Percentiles rank a stretch among this genome's conserved stretches.
Conservation (phyloP, 2,797 vertebrate species). For the Geotrypetes seraphini region DNA sequence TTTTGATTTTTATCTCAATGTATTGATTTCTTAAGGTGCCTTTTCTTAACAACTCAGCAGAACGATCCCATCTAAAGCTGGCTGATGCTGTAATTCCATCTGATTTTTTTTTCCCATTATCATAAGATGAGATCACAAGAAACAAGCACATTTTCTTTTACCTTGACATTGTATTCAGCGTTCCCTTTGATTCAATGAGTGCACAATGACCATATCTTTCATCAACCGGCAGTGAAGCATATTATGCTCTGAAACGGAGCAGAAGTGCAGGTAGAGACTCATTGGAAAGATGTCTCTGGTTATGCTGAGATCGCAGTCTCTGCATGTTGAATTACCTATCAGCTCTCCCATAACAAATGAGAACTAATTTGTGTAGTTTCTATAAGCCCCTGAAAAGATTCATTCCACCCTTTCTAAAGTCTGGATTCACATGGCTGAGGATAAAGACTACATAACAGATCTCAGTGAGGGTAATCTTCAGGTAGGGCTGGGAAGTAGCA, state of each 20-base stretch:
- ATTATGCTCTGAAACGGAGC: not conserved
- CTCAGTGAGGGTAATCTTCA: no score
- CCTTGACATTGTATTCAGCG: not conserved
- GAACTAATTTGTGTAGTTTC: not conserved
- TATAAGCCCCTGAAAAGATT: no score
- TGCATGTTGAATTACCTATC: not conserved
- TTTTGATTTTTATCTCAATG: not conserved
- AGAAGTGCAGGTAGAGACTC: not conserved
- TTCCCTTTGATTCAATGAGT: not conserved
- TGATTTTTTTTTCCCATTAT: not conserved
- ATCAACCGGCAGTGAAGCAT: not conserved
- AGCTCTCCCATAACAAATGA: not conserved
- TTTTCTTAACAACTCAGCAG: not conserved
- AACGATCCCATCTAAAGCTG: fast-evolving
- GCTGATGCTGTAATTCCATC: not conserved
- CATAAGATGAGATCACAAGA: not conserved
- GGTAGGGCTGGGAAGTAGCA: no score
- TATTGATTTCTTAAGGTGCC: not conserved
- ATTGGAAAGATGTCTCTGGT: not conserved
- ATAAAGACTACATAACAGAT: no score
- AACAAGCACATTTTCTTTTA: not conserved
- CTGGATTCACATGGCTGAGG: no score
- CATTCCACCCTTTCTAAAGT: no score
- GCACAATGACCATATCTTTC: not conserved
- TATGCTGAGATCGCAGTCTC: not conserved